phyloP scores from a whole-genome alignment of 2,888 invertebrate genomes.

The Spilosoma lubricipeda region DNA sequence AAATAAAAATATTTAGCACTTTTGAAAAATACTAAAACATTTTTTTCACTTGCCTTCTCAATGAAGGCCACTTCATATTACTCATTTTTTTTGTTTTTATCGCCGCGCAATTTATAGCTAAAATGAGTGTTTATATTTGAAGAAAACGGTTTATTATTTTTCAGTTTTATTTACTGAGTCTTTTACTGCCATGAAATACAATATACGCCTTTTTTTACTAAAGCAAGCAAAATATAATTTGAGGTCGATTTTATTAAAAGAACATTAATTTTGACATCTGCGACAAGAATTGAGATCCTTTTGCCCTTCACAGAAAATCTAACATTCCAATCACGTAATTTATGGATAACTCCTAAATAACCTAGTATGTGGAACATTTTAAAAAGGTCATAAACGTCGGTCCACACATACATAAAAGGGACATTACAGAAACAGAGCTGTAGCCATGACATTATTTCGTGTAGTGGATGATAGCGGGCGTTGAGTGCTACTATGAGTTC shows the following conservation, averaged over 20 bases:
- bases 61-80: neutral
- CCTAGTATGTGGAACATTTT: neutral
- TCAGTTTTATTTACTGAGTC: neutral
- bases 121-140: neutral
- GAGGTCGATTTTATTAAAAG: neutral
- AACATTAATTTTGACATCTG: neutral
- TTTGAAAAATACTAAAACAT: neutral
- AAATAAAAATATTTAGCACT: neutral
- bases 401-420: neutral
- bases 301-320: neutral
- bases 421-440: slow-evolving; percentile 1
- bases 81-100: neutral
- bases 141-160: neutral
- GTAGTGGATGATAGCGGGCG: slow-evolving; percentile 1
- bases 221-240: neutral
- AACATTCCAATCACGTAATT: neutral
- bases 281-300: neutral
- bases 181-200: neutral
- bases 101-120: neutral
- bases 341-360: neutral
- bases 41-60: neutral
- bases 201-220: too few species aligned
- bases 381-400: neutral
- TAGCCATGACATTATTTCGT: slow-evolving; percentile 9
- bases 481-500: slow-evolving; percentile 29